Percentiles rank a stretch among this genome's conserved stretches.
Evolutionary conservation across 2,888 invertebrate species (phyloP).

Genomic region (Cephalotes varians): DNA sequence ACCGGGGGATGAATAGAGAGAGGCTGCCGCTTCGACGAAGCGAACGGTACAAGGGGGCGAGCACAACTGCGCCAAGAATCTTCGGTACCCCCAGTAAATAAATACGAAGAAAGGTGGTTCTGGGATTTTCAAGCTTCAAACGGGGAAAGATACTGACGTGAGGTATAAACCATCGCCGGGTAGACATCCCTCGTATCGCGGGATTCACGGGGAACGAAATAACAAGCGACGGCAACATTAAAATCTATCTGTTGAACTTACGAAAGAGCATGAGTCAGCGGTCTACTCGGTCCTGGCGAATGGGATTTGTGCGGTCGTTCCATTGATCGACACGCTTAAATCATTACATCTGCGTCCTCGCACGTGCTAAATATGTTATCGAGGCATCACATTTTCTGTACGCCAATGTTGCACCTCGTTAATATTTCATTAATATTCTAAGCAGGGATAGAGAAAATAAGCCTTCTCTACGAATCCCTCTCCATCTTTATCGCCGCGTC

Average conservation of each 20-base stretch:
- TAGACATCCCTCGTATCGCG: conserved; percentile 13
- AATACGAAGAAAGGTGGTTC: conserved; percentile 26
- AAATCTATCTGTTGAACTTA: conserved; percentile 7
- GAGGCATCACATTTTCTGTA: background rate
- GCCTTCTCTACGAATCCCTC: no score
- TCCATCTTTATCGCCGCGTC: background rate
- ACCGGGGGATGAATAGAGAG: conserved; percentile 49
- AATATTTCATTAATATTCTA: background rate
- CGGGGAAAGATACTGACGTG: background rate
- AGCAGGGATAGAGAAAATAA: background rate
- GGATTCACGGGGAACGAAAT: conserved; percentile 19
- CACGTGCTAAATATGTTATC: background rate
- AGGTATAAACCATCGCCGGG: conserved; percentile 8
- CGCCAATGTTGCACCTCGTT: background rate
- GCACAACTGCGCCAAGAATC: conserved; percentile 55
- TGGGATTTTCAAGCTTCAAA: conserved; percentile 39
- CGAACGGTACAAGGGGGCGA: conserved; percentile 4
- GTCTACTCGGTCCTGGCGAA: background rate
- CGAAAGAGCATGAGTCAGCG: background rate
- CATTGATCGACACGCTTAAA: conserved; percentile 2
- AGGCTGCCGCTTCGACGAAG: background rate
- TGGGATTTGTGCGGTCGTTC: background rate
- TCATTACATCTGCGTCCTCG: background rate
- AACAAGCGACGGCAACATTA: conserved; percentile 1
- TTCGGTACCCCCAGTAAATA: conserved; percentile 20